Base-by-base conservation (phyloP, 1,140 invertebrate genomes). In the Medauroidea extradentata region DNA sequence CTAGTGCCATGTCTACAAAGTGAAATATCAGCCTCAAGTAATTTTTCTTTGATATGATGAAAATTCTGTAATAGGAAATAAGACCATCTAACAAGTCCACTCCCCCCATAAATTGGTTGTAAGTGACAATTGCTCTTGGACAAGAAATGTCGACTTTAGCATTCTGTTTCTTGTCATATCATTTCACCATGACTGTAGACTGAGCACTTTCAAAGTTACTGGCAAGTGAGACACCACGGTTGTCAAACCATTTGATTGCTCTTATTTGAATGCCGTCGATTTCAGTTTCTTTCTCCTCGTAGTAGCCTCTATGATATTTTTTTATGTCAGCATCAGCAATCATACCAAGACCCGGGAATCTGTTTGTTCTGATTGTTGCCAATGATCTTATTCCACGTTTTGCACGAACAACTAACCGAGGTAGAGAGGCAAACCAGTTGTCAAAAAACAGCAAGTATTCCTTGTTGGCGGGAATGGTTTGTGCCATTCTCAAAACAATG, bases 341-440 rank as follows among this genome's bases (percentile, higher is more conserved):
- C 54, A 76, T 63, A 53, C 64, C 57, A 62, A 63, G 66, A 50
- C 65, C 65, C 63, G 58, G 59, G 24, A 75, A 53, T 63, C 71
- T 65, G 64, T 74, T 73, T 53, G 53, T 24, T 59, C 70, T 67
- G 25, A 77, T 67, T 55, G 71, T 77, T 65, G 70, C 76, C 39
- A 77, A 54, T 61, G 69, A 70, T 18, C 74, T 51, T 27, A 71
- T 64, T 16, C 63, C 53, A 5, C 24, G 3, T n/a, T 46, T 46
- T 21, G 18, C 18, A 16, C 48, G 38, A 53, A 63, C 61, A 53
- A 29, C 24, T 2, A 54, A 21, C 34, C 60, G 38, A 46, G 27
- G 27, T 38, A 66, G 29, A 38, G 55, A 65, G 18, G 57, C 51
- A 57, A 67, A 70, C 56, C 57, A 71, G 38, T 65, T 67, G 49